Evolutionary conservation across 2,888 invertebrate genomes (phyloP), one percentile per base, ranked within the genome.

Genomic region (Catonia carolina): DNA sequence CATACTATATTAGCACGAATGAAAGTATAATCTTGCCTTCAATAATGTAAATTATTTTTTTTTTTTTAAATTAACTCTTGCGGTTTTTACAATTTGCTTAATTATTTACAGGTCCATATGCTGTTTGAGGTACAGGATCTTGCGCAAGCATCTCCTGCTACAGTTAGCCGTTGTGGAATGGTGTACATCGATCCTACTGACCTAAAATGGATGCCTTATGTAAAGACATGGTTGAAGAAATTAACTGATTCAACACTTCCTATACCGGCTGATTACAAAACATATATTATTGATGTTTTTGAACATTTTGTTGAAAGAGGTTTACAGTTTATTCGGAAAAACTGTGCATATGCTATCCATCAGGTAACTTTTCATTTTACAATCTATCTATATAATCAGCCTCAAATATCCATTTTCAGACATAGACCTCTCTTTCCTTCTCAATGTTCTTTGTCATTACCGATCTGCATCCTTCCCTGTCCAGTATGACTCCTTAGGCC

Each of bases 91-190:
- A n/a, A n/a, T n/a, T 27, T 45, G 22, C n/a, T 18, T 8, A 8
- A 12, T 20, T 33, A 27, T 17, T 55, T 15, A 12, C 48, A 65
- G 65, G 62, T 93, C 1, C 91, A 90, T 67, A 91, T 93, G 90
- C 72, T 93, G 17, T 93, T 93, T 71, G 89, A 89, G 76, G 82
- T 82, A 7, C 84, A 86, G 67, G 92, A 93, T 71, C 74, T 93
- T 53, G 80, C 89, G 0, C 92, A 92, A 70, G 93, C 93, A 0
- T 92, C 93, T 0, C 94, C 94, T 0, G 93, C 93, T 1, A 94
- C 93, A 0, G 93, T 94, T 3, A 84, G 84, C 70, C 74, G 83
- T 70, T 78, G 71, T 55, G 72, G 63, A 10, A 94, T 94, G 92
- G 92, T 94, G 1, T 94, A 90, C 70, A 82, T 93, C 7, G 93